Conservation (phyloP, 2,797 vertebrate genomes). For the Peromyscus nudipes region DNA sequence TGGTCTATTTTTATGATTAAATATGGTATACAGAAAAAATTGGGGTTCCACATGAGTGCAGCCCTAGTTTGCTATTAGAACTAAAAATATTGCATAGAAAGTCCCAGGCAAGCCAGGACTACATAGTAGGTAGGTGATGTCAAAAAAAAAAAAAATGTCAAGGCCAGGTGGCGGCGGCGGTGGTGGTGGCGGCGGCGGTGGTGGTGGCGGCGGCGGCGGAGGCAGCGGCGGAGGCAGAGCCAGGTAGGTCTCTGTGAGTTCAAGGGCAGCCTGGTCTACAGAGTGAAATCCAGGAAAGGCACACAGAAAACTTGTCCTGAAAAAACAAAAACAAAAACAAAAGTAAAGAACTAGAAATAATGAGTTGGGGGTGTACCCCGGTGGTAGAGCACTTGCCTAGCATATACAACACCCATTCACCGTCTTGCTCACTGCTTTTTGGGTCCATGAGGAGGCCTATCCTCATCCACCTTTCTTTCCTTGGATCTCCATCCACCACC, state of each 20-base stretch:
- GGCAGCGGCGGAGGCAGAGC: no score
- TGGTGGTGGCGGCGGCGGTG: no score
- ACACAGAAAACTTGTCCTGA: no score
- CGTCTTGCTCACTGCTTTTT: neutral
- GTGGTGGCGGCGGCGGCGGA: no score
- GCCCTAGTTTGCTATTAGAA: neutral
- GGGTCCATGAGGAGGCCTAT: no score
- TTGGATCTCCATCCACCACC: neutral
- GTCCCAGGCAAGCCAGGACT: neutral
- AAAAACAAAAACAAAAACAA: neutral
- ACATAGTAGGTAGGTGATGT: no score
- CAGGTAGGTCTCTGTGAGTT: no score
- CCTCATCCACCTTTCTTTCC: neutral
- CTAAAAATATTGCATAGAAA: neutral
- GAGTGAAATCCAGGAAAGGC: no score
- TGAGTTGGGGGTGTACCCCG: neutral
- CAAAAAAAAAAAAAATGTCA: neutral
- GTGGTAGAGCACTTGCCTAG: neutral
- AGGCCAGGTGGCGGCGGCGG: no score
- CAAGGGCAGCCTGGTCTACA: no score
- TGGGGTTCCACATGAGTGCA: neutral
- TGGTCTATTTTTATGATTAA: constrained; percentile 29
- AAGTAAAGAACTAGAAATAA: neutral
- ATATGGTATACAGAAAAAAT: neutral
- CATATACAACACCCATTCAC: neutral